Percentiles rank a stretch among this genome's conserved stretches.
Evolutionary conservation across 2,797 vertebrate genomes (phyloP).

Genomic region (Poeciliopsis paucimaculata): DNA sequence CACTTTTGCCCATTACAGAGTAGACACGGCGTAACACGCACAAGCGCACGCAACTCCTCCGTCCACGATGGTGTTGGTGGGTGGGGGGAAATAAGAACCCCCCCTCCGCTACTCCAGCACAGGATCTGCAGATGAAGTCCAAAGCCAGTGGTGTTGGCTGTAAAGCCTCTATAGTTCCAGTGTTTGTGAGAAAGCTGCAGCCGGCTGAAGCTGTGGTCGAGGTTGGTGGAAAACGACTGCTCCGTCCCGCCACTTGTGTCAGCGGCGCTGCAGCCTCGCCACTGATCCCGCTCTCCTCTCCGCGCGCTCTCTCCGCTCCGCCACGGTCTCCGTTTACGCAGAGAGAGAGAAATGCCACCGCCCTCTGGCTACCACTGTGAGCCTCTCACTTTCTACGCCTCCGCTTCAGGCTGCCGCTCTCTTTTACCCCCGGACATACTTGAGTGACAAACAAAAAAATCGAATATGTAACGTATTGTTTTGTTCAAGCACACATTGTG

Average conservation of each 20-base stretch:
- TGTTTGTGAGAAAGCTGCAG: conserved; percentile 43
- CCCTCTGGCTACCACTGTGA: conserved; percentile 71
- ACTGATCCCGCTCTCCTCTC: conserved; percentile 28
- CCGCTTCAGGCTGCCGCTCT: conserved; percentile 5
- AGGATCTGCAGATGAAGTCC: conserved; percentile 43
- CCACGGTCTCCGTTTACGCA: conserved; percentile 68
- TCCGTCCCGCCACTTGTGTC: conserved; percentile 57
- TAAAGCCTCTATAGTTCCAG: conserved; percentile 39
- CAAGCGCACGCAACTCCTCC: conserved; percentile 59
- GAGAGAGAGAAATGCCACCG: conserved; percentile 77
- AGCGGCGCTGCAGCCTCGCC: conserved; percentile 55
- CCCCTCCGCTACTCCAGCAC: conserved; percentile 38
- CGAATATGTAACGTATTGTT: neutral
- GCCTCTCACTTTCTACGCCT: conserved; percentile 27
- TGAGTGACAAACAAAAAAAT: neutral
- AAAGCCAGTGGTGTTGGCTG: conserved; percentile 9
- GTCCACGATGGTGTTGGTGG: conserved; percentile 30
- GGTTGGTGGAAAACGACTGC: conserved; percentile 45
- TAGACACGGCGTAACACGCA: conserved; percentile 53
- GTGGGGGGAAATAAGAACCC: conserved; percentile 26
- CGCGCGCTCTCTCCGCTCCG: conserved; percentile 49
- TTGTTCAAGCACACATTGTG: neutral
- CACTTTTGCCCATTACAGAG: conserved; percentile 85
- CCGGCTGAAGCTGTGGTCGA: conserved; percentile 38
- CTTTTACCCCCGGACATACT: neutral